Conservation (phyloP, 1,140 invertebrate genomes). For the Planococcus citri region DNA sequence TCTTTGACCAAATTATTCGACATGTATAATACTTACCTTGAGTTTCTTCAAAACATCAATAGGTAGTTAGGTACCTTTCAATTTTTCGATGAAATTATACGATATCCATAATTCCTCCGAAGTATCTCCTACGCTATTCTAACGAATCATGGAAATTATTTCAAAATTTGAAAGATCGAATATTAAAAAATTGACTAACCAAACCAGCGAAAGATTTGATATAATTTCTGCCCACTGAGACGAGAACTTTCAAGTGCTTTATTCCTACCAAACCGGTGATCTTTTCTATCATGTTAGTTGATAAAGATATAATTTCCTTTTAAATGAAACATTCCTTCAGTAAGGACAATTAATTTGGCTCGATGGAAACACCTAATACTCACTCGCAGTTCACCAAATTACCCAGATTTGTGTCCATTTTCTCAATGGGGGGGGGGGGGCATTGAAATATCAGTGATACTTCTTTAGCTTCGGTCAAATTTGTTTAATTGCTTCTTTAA, state of each 20-base stretch:
- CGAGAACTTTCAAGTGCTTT: conserved; percentile 72
- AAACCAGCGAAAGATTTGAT: conserved; percentile 78
- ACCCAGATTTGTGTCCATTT: conserved; percentile 59
- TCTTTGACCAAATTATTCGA: conserved; percentile 83
- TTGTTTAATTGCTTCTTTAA: conserved; percentile 60
- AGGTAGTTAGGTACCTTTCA: too few relatives aligned
- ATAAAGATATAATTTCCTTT: conserved; percentile 73
- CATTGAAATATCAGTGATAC: conserved; percentile 65
- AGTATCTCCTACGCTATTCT: conserved; percentile 55
- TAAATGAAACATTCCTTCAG: conserved; percentile 28
- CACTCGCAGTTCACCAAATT: conserved; percentile 52
- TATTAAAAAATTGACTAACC: conserved; percentile 38
- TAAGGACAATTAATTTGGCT: neutral
- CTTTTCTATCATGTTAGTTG: conserved; percentile 88
- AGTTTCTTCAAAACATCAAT: conserved; percentile 68
- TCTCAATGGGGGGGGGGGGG: conserved; percentile 68
- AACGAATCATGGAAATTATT: too few relatives aligned
- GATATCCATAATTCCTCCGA: conserved; percentile 88
- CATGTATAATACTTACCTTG: conserved; percentile 68
- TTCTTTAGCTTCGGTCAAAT: conserved; percentile 53
- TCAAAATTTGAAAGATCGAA: too few relatives aligned
- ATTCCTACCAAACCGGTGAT: conserved; percentile 55
- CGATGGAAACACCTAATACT: conserved; percentile 28
- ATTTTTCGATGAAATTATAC: conserved; percentile 86
- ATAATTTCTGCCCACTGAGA: conserved; percentile 74